These are phyloP conservation scores for Drosophila gaucha DNA, from an alignment of 2,888 invertebrate genomes.

Conservation along the genomic window DNA sequence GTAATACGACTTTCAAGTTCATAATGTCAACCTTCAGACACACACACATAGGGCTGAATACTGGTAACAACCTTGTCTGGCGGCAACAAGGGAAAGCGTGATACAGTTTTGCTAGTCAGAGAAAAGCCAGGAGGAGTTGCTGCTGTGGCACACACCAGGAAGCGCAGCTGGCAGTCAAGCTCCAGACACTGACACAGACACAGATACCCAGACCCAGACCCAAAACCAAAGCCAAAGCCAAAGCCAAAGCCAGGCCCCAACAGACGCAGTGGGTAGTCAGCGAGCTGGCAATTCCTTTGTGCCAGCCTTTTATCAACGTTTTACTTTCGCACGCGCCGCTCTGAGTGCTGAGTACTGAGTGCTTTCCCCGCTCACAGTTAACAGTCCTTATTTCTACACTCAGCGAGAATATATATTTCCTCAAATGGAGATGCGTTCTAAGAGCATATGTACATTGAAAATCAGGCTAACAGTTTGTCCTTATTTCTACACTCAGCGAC, in stretches of 20 bases:
- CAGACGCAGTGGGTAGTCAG: slow-evolving; percentile 56
- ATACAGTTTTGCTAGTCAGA: slow-evolving; percentile 65
- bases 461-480: too few species aligned
- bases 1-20: slow-evolving; percentile 82
- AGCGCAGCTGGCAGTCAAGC: slow-evolving; percentile 52
- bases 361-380: slow-evolving; percentile 1
- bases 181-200: slow-evolving; percentile 43
- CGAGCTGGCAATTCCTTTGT: slow-evolving; percentile 69
- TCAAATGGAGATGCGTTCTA: too few species aligned
- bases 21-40: slow-evolving; percentile 83
- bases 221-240: slow-evolving; percentile 7
- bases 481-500: too few species aligned
- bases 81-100: slow-evolving; percentile 66
- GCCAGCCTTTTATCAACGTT: slow-evolving; percentile 59
- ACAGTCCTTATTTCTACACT: slow-evolving; percentile 24
- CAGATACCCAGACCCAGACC: slow-evolving; percentile 13
- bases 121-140: slow-evolving; percentile 41
- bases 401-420: too few species aligned
- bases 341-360: slow-evolving; percentile 1
- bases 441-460: too few species aligned
- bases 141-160: slow-evolving; percentile 52
- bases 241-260: slow-evolving; percentile 21
- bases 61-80: slow-evolving; percentile 41
- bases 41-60: slow-evolving; percentile 19
- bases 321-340: slow-evolving; percentile 70